Evolutionary conservation across 2,888 invertebrate species (phyloP).

Genomic region (Pseudococcus longispinus): DNA sequence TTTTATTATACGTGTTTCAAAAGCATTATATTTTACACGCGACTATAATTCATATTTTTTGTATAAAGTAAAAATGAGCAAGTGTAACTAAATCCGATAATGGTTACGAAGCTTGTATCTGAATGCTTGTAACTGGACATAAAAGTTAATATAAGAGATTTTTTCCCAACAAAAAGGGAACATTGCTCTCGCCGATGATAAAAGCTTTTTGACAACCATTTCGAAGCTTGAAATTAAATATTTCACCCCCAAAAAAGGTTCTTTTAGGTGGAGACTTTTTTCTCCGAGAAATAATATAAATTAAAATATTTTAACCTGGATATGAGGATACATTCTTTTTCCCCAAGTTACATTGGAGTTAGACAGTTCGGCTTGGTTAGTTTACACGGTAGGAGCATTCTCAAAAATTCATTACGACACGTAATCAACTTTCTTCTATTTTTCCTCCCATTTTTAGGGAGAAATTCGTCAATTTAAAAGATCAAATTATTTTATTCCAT

Average conservation of each 20-base stretch:
- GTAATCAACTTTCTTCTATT: not conserved
- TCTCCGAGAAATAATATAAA: not conserved
- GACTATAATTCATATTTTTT: not conserved
- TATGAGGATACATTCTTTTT: not conserved
- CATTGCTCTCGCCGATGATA: not conserved
- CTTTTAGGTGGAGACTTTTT: not conserved
- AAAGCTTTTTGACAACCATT: constrained; percentile 41
- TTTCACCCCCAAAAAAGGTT: not conserved
- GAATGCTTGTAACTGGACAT: constrained; percentile 15
- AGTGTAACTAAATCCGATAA: constrained; percentile 50
- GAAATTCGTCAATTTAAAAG: not conserved
- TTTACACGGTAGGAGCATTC: not conserved
- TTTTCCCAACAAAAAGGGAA: constrained; percentile 7
- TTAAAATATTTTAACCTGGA: constrained; percentile 9
- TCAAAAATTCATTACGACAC: not conserved
- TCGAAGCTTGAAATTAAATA: constrained; percentile 26
- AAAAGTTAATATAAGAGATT: constrained; percentile 25
- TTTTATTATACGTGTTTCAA: not conserved
- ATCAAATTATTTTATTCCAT: constrained; percentile 30
- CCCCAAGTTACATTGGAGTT: not conserved
- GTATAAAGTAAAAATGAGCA: constrained; percentile 26
- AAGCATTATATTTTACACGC: constrained; percentile 19
- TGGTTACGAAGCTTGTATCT: constrained; percentile 24
- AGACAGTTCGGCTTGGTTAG: not conserved
- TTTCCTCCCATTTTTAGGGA: not conserved